Conservation (phyloP, 2,797 vertebrate species). For the Erithacus rubecula region DNA sequence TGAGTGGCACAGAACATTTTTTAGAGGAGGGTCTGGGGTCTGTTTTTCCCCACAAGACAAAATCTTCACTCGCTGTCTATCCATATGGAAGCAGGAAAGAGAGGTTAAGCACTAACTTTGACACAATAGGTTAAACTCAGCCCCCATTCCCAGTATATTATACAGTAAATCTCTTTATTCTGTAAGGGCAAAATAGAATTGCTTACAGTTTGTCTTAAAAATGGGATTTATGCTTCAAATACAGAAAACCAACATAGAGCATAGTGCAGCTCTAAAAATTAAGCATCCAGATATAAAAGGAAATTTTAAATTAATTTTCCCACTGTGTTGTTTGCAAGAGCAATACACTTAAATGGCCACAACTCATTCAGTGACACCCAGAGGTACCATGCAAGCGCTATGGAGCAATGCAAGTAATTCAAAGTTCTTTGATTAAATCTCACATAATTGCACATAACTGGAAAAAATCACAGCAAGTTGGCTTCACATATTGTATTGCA, state of each 20-base stretch:
- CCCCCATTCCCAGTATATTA: not conserved
- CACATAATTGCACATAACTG: conserved; percentile 44
- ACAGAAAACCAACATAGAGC: not conserved
- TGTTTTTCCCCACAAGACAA: not conserved
- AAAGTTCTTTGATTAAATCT: conserved; percentile 64
- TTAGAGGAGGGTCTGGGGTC: not conserved
- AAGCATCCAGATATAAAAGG: not conserved
- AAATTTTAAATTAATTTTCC: conserved; percentile 31
- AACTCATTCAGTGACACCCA: conserved; percentile 9
- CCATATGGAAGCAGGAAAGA: not conserved
- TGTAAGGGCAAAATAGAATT: not conserved
- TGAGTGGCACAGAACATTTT: not conserved
- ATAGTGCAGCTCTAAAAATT: not conserved
- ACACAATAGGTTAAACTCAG: not conserved
- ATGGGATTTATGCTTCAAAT: not conserved
- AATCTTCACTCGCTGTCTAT: not conserved
- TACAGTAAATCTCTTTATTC: not conserved
- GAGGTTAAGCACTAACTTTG: not conserved
- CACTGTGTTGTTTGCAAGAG: not conserved
- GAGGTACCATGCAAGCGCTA: not conserved
- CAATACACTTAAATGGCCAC: not conserved
- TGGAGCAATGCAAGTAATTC: conserved; percentile 30
- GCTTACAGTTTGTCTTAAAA: not conserved
- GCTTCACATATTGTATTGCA: conserved; percentile 26
- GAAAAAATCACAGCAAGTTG: conserved; percentile 42